Percentiles rank a stretch among this genome's conserved stretches.
Conservation (phyloP, 2,113 vertebrate species). For the Forbesichthys agassizii region DNA sequence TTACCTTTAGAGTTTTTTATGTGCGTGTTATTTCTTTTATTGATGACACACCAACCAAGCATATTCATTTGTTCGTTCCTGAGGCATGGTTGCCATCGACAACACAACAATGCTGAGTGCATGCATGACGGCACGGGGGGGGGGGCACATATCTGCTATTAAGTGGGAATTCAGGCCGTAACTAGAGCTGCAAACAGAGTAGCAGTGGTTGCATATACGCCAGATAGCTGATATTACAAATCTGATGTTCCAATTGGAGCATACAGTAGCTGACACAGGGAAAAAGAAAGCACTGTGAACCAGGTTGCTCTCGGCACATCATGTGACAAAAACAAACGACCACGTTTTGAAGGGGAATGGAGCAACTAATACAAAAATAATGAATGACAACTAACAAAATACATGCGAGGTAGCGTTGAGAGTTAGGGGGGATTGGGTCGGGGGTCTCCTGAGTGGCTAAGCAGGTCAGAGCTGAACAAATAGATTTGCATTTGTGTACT, state of each 20-base stretch:
- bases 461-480: slow-evolving; percentile 56
- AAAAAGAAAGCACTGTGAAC: neutral
- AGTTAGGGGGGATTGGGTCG: slow-evolving; percentile 9
- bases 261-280: slow-evolving; percentile 20
- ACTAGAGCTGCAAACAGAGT: neutral
- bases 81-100: slow-evolving; percentile 51
- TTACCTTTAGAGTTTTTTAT: slow-evolving; percentile 43
- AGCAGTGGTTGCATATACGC: neutral
- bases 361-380: slow-evolving; percentile 16
- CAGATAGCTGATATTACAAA: neutral
- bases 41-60: slow-evolving; percentile 46
- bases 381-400: slow-evolving; percentile 16
- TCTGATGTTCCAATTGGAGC: slow-evolving; percentile 16
- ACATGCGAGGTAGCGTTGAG: slow-evolving; percentile 58
- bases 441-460: slow-evolving; percentile 55
- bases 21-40: slow-evolving; percentile 31
- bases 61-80: slow-evolving; percentile 59
- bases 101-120: slow-evolving; percentile 11
- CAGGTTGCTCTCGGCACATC: slow-evolving; percentile 17
- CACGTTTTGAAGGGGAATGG: slow-evolving; percentile 7
- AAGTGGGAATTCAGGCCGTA: too few relatives aligned
- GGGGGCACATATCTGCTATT: too few relatives aligned
- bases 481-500: slow-evolving; percentile 49
- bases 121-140: too few relatives aligned
- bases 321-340: slow-evolving; percentile 16